A percentile compares a stretch with the other conserved stretches of the same genome.
These are phyloP conservation scores for Andrena hattorfiana DNA, from an alignment of 2,888 invertebrate genomes.

Conservation along the genomic window DNA sequence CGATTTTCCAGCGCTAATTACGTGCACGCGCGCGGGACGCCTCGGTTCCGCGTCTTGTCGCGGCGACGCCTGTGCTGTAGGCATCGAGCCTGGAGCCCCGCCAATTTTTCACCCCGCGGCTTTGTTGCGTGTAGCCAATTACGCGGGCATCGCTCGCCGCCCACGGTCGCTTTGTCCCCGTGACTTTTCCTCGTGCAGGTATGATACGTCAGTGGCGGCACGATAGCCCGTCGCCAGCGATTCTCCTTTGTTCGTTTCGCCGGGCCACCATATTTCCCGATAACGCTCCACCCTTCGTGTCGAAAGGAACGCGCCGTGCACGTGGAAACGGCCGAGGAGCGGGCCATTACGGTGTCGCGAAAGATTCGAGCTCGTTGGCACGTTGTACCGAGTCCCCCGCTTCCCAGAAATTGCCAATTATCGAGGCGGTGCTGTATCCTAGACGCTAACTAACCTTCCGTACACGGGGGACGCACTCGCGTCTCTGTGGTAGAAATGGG, in stretches of 20 bases:
- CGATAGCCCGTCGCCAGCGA: conserved; percentile 2
- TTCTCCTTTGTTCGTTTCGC: conserved; percentile 20
- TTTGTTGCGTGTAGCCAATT: conserved; percentile 65
- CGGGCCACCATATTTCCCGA: not conserved
- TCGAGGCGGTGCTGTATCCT: not conserved
- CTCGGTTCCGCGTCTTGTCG: conserved; percentile 35
- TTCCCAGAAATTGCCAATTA: not conserved
- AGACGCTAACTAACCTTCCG: too few species aligned
- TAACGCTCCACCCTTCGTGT: not conserved
- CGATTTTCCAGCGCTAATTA: conserved; percentile 52
- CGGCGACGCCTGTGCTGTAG: conserved; percentile 22
- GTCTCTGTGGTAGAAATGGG: not conserved
- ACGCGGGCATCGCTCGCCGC: conserved; percentile 42
- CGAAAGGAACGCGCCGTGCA: not conserved
- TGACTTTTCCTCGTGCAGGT: conserved; percentile 54
- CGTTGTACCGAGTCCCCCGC: not conserved
- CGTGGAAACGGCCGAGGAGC: not conserved
- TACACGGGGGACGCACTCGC: too few species aligned
- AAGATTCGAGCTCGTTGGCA: not conserved
- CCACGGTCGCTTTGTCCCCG: conserved; percentile 9
- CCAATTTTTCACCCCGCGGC: conserved; percentile 60
- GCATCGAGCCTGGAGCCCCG: conserved; percentile 53
- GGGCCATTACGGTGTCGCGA: not conserved
- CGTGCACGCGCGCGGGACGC: conserved; percentile 30
- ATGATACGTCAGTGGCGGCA: conserved; percentile 42